These are phyloP conservation scores for Ascidia mentula DNA, from an alignment of 23 tunicate genomes.

Conservation along the genomic window DNA sequence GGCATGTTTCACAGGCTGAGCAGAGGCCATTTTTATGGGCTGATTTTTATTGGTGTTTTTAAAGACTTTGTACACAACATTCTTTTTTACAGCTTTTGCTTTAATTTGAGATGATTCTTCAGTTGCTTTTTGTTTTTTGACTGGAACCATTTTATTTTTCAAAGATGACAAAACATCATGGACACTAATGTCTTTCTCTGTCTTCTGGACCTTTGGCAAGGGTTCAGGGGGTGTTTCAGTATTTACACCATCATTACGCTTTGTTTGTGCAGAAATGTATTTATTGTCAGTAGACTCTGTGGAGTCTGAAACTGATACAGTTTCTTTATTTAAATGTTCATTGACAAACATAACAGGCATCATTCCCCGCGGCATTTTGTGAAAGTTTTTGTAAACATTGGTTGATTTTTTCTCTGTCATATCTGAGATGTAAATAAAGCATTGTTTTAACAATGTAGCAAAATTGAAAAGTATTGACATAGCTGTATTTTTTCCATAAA, in stretches of 20 bases:
- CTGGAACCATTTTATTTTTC: background rate
- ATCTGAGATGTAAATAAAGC: too few relatives aligned
- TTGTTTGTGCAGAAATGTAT: too few relatives aligned
- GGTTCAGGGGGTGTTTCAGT: background rate
- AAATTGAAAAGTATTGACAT: background rate
- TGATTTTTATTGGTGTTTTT: background rate
- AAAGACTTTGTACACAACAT: slow-evolving; percentile 6
- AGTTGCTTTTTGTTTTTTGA: too few relatives aligned
- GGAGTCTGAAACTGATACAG: background rate
- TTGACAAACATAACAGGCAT: slow-evolving; percentile 20
- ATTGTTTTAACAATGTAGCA: too few relatives aligned
- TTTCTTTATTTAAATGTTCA: background rate
- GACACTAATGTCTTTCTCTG: background rate
- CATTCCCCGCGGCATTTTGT: slow-evolving; percentile 15
- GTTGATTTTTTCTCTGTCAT: too few relatives aligned
- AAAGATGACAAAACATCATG: background rate
- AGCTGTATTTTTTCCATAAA: background rate
- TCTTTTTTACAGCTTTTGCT: background rate
- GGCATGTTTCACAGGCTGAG: background rate
- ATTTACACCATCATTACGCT: too few relatives aligned
- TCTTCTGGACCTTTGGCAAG: background rate
- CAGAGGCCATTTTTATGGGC: background rate
- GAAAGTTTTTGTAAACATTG: too few relatives aligned
- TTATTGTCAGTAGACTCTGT: background rate
- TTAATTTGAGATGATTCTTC: too few relatives aligned